Evolutionary conservation across 2,797 vertebrate genomes (phyloP).

Genomic region (Microhierax caerulescens): DNA sequence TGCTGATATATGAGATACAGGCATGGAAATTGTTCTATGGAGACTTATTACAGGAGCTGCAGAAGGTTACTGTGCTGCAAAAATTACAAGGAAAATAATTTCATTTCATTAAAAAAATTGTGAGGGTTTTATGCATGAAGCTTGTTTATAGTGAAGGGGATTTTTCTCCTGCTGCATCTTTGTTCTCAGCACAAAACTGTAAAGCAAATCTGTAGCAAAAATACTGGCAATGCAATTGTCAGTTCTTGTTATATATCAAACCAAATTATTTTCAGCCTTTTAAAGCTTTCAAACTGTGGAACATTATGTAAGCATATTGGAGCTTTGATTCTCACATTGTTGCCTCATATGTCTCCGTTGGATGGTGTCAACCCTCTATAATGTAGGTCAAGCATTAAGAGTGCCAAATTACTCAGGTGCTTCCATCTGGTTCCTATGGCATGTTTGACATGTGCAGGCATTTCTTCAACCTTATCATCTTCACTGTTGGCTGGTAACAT

Average conservation of each 20-base stretch:
- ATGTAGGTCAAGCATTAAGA: constrained; percentile 16
- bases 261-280: not conserved
- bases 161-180: constrained; percentile 13
- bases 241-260: not conserved
- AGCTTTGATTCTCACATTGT: not conserved
- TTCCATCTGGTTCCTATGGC: constrained; percentile 29
- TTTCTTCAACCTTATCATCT: not conserved
- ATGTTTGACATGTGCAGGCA: not conserved
- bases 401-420: constrained; percentile 27
- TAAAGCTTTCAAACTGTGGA: not conserved
- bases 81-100: not conserved
- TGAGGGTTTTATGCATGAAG: not conserved
- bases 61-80: not conserved
- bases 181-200: not conserved
- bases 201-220: not conserved
- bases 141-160: not conserved
- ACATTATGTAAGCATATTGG: not conserved
- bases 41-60: not conserved
- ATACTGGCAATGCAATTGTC: not conserved
- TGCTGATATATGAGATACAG: not conserved
- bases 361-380: not conserved
- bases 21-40: not conserved
- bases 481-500: not conserved
- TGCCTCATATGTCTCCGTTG: not conserved
- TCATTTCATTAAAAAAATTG: not conserved